Evolutionary conservation across 2,888 invertebrate species (phyloP), one percentile per base, ranked within the genome.

Genomic region (Mycalesis mineus): DNA sequence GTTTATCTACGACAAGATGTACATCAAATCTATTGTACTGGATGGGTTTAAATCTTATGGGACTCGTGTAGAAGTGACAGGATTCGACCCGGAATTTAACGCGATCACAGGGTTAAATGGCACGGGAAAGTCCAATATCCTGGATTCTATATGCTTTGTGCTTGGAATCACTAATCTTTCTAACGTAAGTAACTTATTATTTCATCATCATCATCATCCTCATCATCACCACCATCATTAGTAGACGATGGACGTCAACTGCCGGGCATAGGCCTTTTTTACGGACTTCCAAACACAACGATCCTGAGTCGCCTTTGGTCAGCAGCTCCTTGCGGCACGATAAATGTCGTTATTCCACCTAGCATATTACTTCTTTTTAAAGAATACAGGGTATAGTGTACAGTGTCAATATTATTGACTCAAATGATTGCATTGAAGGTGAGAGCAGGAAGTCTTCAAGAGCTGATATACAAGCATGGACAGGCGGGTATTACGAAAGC

Each of bases 11-110:
- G 33, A 39, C 70, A 81, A 73, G 53, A 99, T 99, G 99, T 93
- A 94, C 79, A 95, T 99, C 48, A 98, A 98, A 81, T 94, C 95
- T 1, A 94, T 99, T 69, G 92, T 96, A 36, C 88, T 99, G 49
- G 98, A 99, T 75, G 99, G 99, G 45, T 99, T 99, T 78, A 99
- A 99, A 85, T 99, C 99, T 0, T 99, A 99, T 74, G 98, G 98
- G 0, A 94, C 95, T 68, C 91, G 97, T 66, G 97, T 97, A 0
- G 97, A 97, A 86, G 93, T 99, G 51, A 94, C 93, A 64, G 96
- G 95, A 1, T 99, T 99, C 78, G 99, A 99, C 88, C 92, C 92
- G 0, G 93, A 96, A 80, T 99, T 99, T 79, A 99, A 99, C 74
- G 99, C 99, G 3, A 99, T 99, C 55, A 99, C 99, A 11, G 99